These are phyloP conservation scores for Heliothis subflexa DNA, from an alignment of 1,140 invertebrate species.

Conservation along the genomic window DNA sequence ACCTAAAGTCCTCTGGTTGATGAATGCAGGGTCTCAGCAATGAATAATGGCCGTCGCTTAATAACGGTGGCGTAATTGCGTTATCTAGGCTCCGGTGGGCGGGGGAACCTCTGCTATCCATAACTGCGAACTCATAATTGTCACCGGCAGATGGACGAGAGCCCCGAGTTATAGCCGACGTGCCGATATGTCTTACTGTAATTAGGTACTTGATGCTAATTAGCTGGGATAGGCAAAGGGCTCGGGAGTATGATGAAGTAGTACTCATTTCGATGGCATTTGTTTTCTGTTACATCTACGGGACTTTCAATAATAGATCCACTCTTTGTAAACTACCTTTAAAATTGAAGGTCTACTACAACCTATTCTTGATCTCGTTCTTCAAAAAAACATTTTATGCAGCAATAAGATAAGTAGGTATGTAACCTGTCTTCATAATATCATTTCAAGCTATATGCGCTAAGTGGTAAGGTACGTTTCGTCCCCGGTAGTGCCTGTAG, in stretches of 20 bases:
- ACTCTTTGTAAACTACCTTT: not conserved
- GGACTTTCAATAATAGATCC: not conserved
- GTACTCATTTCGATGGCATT: too few relatives aligned
- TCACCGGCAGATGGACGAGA: constrained; percentile 64
- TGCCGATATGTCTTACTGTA: constrained; percentile 50
- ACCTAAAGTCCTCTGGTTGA: constrained; percentile 56
- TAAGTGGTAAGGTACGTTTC: not conserved
- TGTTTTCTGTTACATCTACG: not conserved
- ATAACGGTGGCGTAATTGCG: constrained; percentile 79
- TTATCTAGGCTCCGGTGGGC: constrained; percentile 75
- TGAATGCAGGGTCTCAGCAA: constrained; percentile 72
- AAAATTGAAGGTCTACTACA: too few relatives aligned
- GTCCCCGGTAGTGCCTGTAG: not conserved
- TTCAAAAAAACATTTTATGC: too few relatives aligned
- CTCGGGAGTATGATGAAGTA: not conserved
- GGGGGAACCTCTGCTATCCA: constrained; percentile 69
- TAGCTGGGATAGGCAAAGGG: not conserved
- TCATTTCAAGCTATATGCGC: not conserved
- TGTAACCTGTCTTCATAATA: not conserved
- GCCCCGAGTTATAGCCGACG: constrained; percentile 38
- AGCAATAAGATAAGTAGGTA: too few relatives aligned
- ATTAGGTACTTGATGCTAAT: constrained; percentile 17
- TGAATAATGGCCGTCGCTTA: constrained; percentile 81
- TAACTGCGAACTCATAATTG: constrained; percentile 78
- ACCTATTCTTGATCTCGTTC: too few relatives aligned